Evolutionary conservation across 1,140 invertebrate species (phyloP).

Genomic region (Trichonephila clavata): DNA sequence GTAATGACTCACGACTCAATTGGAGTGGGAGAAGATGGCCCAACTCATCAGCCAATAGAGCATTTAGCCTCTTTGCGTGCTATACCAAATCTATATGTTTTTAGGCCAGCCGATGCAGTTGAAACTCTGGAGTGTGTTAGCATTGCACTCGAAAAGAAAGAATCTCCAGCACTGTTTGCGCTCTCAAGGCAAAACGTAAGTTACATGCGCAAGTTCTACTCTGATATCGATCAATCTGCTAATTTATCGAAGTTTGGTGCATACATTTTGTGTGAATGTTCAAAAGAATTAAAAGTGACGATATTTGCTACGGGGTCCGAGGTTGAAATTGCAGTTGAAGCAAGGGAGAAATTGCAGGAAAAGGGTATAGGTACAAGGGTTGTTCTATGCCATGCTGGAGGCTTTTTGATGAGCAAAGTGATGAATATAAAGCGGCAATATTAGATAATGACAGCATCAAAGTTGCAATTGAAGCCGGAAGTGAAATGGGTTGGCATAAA

Average conservation of each 20-base stretch:
- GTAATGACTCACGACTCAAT: conserved; percentile 16
- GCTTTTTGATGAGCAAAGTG: neutral
- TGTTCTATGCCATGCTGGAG: neutral
- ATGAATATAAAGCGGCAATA: neutral
- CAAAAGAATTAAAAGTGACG: neutral
- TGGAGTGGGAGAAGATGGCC: conserved; percentile 18
- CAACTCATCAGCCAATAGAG: conserved; percentile 38
- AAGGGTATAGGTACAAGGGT: neutral
- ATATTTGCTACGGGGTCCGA: conserved; percentile 12
- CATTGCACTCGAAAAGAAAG: neutral
- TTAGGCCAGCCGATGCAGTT: neutral
- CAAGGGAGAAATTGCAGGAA: neutral
- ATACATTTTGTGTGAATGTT: neutral
- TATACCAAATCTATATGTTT: neutral
- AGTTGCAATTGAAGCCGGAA: conserved; percentile 5
- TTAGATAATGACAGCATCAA: neutral
- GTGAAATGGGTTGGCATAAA: neutral
- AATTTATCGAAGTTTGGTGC: neutral
- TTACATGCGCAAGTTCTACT: neutral
- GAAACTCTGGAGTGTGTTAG: neutral
- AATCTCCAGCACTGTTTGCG: neutral
- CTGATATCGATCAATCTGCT: neutral
- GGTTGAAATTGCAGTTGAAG: neutral
- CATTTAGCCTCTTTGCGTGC: conserved; percentile 20
- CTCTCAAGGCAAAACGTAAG: neutral